Evolutionary conservation across 2,113 vertebrate species (phyloP), one percentile per base, ranked within the genome.

Genomic region (Hystrix brachyura): DNA sequence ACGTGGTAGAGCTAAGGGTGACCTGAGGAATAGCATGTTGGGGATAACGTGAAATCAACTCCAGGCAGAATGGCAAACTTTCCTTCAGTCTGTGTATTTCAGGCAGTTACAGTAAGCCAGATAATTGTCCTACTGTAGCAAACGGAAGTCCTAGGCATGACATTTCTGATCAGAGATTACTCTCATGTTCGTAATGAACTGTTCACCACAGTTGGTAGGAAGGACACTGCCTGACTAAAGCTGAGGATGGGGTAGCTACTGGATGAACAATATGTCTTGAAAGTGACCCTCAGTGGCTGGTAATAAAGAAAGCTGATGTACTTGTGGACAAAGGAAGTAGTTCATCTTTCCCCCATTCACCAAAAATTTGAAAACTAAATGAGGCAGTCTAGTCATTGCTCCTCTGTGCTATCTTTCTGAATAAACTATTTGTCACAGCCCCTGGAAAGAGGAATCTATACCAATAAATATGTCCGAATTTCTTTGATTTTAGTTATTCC

Each of bases 281-380:
- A 76, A 57, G 17, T 55, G 17, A 34, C 57, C 11, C 17, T 55
- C 34, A 11, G 43, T 48, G 38, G 12, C 14, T 72, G 38, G 32
- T 69, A 80, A 81, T 67, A 12, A 81, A 34, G 60, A 23, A 43
- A 78, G 55, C 38, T 57, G 8, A 34, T 67, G 15, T 38, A 55
- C 53, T 90, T 87, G 19, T 27, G 29, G 72, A 71, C 1, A 82
- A 7, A 76, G 43, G 5, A 93, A 84, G 87, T 80, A 69, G 14
- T 76, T 94, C 3, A 67, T 65, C 1, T 46, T 91, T 71, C 82
- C 43, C 5, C 29, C 60, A 18, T 53, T 51, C 12, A 59, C 11
- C 5, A 62, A 3, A 91, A 23, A 64, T 81, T 80, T 76, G 4
- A 67, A 94, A 85, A 91, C 15, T 1, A 88, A 95, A 48, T 79